phyloP scores from a whole-genome alignment of 2,888 invertebrate species.

The Drosophila crucigera region DNA sequence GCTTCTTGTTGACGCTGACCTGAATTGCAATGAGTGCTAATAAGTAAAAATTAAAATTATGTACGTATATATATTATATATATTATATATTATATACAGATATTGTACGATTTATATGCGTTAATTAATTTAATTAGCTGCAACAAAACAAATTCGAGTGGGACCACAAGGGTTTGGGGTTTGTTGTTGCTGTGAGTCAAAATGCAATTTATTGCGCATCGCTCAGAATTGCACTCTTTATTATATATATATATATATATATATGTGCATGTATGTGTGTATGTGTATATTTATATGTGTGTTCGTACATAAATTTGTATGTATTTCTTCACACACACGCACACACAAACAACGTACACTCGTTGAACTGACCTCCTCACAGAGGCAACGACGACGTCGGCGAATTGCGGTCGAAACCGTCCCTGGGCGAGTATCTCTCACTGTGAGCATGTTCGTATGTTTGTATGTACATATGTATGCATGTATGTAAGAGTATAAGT shows the following conservation, averaged over 20 bases:
- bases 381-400: slow-evolving; percentile 55
- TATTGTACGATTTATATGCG: slow-evolving; percentile 47
- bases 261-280: background rate
- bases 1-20: slow-evolving; percentile 46
- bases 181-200: slow-evolving; percentile 30
- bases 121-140: slow-evolving; percentile 66
- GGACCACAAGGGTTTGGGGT: background rate
- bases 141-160: slow-evolving; percentile 25
- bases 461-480: slow-evolving; percentile 22
- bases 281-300: slow-evolving; percentile 13
- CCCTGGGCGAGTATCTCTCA: slow-evolving; percentile 78
- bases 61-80: background rate
- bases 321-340: slow-evolving; percentile 6
- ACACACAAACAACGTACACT: slow-evolving; percentile 56
- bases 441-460: slow-evolving; percentile 26
- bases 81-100: slow-evolving; percentile 31
- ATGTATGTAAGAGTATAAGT: slow-evolving; percentile 39
- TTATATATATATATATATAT: slow-evolving; percentile 11
- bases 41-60: slow-evolving; percentile 42
- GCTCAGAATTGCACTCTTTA: slow-evolving; percentile 49
- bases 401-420: slow-evolving; percentile 83
- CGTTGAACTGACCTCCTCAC: slow-evolving; percentile 75
- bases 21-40: slow-evolving; percentile 50
- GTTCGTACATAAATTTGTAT: slow-evolving; percentile 12
- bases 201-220: slow-evolving; percentile 77